These are phyloP conservation scores for Tolypeutes matacus DNA, from an alignment of 2,797 vertebrate genomes.

Conservation along the genomic window DNA sequence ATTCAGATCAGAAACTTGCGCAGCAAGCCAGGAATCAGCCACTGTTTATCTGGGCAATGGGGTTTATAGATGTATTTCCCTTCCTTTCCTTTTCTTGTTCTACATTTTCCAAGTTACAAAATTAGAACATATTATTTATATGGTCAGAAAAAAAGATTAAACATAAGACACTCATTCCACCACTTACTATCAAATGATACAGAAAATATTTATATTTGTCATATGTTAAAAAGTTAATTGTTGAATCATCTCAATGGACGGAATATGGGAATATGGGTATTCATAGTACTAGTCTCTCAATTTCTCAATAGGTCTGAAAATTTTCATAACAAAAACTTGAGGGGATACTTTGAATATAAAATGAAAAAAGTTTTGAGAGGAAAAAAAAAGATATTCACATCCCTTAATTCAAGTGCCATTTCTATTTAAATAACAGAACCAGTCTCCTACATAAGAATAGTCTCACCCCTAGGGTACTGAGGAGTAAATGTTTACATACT, in stretches of 20 bases:
- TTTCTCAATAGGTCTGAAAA: background rate
- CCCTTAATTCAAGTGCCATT: slow-evolving; percentile 39
- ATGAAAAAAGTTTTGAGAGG: background rate
- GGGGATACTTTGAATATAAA: slow-evolving; percentile 24
- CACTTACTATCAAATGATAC: background rate
- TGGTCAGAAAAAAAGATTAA: background rate
- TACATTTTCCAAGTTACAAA: background rate
- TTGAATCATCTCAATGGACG: background rate
- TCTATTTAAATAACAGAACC: background rate
- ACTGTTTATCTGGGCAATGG: background rate
- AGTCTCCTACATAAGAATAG: background rate
- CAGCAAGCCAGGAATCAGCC: background rate
- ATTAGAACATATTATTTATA: background rate
- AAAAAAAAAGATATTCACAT: background rate
- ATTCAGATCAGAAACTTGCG: background rate
- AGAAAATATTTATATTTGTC: background rate
- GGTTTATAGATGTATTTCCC: background rate
- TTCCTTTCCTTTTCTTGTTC: background rate
- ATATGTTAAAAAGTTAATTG: slow-evolving; percentile 26
- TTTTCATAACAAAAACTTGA: slow-evolving; percentile 27
- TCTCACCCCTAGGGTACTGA: background rate
- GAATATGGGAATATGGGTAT: background rate
- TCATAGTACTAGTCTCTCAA: background rate
- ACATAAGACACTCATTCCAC: background rate
- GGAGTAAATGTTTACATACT: slow-evolving; percentile 7